Conservation (phyloP, 1,140 invertebrate species). For the Lordiphosa collinella region DNA sequence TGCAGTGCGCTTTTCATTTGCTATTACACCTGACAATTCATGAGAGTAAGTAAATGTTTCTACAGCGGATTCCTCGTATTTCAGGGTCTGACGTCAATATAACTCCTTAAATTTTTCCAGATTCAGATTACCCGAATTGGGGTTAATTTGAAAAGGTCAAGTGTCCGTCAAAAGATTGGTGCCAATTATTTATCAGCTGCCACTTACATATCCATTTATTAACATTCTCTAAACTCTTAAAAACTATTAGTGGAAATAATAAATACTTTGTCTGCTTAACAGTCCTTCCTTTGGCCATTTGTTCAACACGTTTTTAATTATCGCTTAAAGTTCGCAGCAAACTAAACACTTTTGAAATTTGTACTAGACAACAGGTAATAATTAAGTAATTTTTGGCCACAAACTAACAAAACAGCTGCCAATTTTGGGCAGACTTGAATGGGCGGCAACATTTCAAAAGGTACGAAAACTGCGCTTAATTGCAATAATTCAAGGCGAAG, state of each 20-base stretch:
- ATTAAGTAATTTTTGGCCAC: constrained; percentile 60
- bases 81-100: too few relatives aligned
- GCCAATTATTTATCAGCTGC: too few relatives aligned
- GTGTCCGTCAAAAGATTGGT: too few relatives aligned
- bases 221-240: too few relatives aligned
- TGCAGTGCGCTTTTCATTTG: too few relatives aligned
- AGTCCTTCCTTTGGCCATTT: constrained; percentile 17
- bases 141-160: too few relatives aligned
- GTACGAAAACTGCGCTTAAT: constrained; percentile 67
- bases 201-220: too few relatives aligned
- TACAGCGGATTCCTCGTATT: too few relatives aligned
- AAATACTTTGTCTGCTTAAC: constrained; percentile 9
- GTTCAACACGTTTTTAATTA: constrained; percentile 32
- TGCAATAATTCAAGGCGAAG: constrained; percentile 62
- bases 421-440: constrained; percentile 16
- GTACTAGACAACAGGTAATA: constrained; percentile 55
- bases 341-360: constrained; percentile 38
- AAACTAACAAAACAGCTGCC: constrained; percentile 48
- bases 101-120: too few relatives aligned
- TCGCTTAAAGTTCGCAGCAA: constrained; percentile 12
- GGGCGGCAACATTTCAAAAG: constrained; percentile 62
- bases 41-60: too few relatives aligned
- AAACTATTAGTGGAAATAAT: neutral
- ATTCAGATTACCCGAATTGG: too few relatives aligned
- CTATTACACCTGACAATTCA: too few relatives aligned